These are phyloP conservation scores for Laterallus jamaicensis DNA, from an alignment of 2,113 vertebrate genomes.

Conservation along the genomic window DNA sequence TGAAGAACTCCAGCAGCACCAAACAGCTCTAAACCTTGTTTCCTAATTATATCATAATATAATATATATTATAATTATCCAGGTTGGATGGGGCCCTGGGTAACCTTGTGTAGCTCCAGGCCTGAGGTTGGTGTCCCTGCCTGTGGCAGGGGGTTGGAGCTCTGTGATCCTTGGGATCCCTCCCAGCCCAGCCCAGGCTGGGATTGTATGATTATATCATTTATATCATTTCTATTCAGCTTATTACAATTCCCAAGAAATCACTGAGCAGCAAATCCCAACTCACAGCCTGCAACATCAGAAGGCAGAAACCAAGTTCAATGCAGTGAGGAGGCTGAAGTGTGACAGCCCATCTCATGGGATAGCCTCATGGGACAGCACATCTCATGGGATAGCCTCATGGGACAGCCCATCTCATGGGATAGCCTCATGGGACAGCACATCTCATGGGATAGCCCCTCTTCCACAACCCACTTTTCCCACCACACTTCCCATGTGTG, in stretches of 20 bases:
- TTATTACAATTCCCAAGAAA: background rate
- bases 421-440: background rate
- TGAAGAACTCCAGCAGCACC: background rate
- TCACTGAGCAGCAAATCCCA: background rate
- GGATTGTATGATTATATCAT: background rate
- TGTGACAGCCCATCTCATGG: background rate
- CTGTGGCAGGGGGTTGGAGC: no score
- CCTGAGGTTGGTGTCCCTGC: no score
- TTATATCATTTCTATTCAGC: background rate
- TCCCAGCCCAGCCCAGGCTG: no score
- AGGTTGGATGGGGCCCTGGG: no score
- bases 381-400: background rate
- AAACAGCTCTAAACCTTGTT: background rate
- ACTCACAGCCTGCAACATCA: background rate
- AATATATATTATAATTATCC: no score
- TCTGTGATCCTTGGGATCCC: no score
- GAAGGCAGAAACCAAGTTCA: background rate
- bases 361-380: background rate
- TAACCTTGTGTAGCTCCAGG: background rate
- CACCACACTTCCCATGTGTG: background rate
- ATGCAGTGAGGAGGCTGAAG: background rate
- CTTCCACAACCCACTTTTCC: background rate
- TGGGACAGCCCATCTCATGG: background rate
- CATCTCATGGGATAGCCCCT: background rate
- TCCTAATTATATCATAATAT: background rate